These are phyloP conservation scores for Neofelis nebulosa DNA, from an alignment of 2,113 vertebrate species.

Conservation along the genomic window DNA sequence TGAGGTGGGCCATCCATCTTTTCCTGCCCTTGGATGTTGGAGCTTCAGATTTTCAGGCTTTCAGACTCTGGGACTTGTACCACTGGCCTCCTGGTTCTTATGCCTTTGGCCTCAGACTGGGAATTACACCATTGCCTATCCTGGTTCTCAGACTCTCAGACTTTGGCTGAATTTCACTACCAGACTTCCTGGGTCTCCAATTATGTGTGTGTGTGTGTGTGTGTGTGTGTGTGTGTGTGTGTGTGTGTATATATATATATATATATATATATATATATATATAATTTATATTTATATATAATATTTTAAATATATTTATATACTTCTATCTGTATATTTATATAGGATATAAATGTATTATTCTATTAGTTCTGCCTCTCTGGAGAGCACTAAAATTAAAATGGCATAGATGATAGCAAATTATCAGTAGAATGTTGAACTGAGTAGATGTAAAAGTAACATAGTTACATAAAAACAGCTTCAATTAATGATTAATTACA, in stretches of 20 bases:
- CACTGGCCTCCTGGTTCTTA: neutral
- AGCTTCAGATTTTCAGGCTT: neutral
- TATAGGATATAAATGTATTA: neutral
- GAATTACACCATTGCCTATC: neutral
- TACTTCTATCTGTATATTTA: neutral
- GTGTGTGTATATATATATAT: too few relatives aligned
- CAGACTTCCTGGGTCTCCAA: neutral
- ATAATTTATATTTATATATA: too few relatives aligned
- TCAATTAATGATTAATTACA: neutral
- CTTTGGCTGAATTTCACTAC: neutral
- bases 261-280: too few relatives aligned
- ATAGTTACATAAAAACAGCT: neutral
- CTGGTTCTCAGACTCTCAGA: neutral
- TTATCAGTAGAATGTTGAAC: neutral
- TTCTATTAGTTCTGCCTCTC: neutral
- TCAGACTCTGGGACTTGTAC: neutral
- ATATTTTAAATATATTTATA: too few relatives aligned
- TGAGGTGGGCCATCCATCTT: neutral
- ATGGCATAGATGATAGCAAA: neutral
- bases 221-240: too few relatives aligned
- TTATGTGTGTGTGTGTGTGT: too few relatives aligned
- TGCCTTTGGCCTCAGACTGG: neutral
- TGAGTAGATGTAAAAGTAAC: neutral
- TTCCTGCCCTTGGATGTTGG: neutral
- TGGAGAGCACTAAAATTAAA: neutral